These are phyloP conservation scores for Calidris pugnax DNA, from an alignment of 2,113 vertebrate genomes.

Conservation along the genomic window DNA sequence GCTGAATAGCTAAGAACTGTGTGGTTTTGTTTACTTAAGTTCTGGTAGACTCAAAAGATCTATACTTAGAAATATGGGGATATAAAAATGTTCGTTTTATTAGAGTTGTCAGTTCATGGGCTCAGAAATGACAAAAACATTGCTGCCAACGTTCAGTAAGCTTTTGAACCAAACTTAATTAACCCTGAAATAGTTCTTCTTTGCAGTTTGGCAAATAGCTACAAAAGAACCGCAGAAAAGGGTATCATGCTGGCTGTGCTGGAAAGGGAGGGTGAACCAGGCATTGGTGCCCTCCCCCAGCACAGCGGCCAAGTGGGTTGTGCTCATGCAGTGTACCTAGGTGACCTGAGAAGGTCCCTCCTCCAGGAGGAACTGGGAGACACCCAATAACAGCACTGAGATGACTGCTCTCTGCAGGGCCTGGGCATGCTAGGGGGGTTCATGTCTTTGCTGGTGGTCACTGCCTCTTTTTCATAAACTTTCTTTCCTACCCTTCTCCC, in stretches of 20 bases:
- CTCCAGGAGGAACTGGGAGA: neutral
- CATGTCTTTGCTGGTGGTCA: rapidly evolving
- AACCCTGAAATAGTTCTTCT: neutral
- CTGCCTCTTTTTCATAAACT: neutral
- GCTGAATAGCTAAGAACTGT: neutral
- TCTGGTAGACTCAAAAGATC: neutral
- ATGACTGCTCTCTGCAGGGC: neutral
- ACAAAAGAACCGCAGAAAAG: neutral
- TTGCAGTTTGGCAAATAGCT: neutral
- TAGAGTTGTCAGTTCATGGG: neutral
- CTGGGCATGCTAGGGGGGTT: neutral
- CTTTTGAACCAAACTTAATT: neutral
- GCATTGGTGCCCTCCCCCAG: no score
- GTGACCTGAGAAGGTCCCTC: neutral
- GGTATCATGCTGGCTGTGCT: neutral
- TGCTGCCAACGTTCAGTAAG: neutral
- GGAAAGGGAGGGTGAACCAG: neutral
- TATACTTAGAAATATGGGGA: neutral
- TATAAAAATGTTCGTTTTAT: neutral
- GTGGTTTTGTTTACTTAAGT: neutral
- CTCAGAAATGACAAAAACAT: neutral
- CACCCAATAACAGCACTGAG: neutral
- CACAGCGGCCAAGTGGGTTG: neutral
- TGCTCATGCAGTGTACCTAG: rapidly evolving
- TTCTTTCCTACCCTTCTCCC: neutral